Percentiles rank a stretch among this genome's conserved stretches.
Evolutionary conservation across 2,113 vertebrate genomes (phyloP).

Genomic region (Odocoileus virginianus): DNA sequence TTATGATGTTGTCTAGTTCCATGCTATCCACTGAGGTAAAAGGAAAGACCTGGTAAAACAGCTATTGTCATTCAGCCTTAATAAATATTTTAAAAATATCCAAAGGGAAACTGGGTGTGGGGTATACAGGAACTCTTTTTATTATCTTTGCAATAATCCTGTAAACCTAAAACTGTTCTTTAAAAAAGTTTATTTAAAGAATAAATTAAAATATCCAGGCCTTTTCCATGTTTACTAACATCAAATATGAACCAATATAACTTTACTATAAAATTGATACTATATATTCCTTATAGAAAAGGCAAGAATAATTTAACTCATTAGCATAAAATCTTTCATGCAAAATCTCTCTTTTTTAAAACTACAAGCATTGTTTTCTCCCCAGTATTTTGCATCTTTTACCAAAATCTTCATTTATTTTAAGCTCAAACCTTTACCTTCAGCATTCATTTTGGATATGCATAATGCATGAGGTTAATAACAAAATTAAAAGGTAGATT

Average conservation of each 20-base stretch:
- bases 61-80: neutral
- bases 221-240: neutral
- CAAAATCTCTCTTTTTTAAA: neutral
- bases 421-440: neutral
- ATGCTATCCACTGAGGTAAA: rapidly evolving
- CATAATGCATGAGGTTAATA: neutral
- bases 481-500: neutral
- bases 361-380: neutral
- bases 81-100: neutral
- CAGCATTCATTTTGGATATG: neutral
- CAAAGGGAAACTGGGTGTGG: neutral
- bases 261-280: neutral
- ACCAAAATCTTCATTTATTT: neutral
- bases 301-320: neutral
- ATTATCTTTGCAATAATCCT: neutral
- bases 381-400: neutral
- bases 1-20: neutral
- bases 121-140: neutral
- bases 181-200: neutral
- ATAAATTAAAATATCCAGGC: neutral
- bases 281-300: neutral
- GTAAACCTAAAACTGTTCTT: neutral
- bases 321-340: neutral
- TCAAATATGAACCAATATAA: neutral
- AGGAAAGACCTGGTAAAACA: neutral